Evolutionary conservation across 1,140 invertebrate genomes (phyloP).

Genomic region (Colletes gigas): DNA sequence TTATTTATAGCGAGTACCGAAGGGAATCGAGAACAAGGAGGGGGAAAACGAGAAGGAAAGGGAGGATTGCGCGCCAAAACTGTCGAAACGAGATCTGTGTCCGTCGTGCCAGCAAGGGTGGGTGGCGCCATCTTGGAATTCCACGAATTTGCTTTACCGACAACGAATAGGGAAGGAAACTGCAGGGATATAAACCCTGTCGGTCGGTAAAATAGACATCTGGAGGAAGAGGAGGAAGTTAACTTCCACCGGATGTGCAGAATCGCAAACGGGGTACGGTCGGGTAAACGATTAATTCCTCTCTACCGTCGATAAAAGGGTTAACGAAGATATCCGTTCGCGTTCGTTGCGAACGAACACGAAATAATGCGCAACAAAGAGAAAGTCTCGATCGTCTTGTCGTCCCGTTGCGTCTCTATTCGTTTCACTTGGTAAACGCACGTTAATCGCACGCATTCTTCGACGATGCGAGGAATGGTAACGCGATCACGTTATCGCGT

Average conservation of each 20-base stretch:
- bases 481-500: not conserved
- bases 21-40: not conserved
- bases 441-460: not conserved
- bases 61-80: not conserved
- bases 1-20: constrained; percentile 18
- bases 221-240: not conserved
- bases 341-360: not conserved
- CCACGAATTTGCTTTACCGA: not conserved
- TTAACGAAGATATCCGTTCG: not conserved
- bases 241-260: constrained; percentile 29
- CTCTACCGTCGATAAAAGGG: constrained; percentile 16
- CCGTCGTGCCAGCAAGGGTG: not conserved
- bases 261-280: too few relatives aligned
- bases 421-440: not conserved
- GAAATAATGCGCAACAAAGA: not conserved
- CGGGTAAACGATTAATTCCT: not conserved
- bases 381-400: constrained; percentile 19
- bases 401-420: not conserved
- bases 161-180: not conserved
- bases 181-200: not conserved
- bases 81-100: not conserved
- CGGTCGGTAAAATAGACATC: constrained; percentile 16
- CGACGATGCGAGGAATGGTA: not conserved
- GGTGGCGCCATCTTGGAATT: not conserved
- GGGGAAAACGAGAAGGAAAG: not conserved